Conservation (phyloP, 2,888 invertebrate species). For the Brenthis hecate region DNA sequence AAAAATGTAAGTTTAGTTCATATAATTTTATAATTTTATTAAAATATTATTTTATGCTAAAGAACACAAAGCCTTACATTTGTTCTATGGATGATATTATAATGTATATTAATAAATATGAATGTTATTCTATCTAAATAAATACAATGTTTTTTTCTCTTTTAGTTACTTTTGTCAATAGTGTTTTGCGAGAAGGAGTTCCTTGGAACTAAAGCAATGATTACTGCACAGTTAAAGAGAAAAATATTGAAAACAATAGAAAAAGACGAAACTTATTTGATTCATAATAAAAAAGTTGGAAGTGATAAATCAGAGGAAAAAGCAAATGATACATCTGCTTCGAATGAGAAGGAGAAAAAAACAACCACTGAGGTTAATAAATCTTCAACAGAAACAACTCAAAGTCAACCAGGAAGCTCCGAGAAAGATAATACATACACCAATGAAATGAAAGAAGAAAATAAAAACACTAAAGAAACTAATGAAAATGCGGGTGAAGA, state of each 20-base stretch:
- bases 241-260: constrained; percentile 15
- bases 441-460: background rate
- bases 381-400: constrained; percentile 1
- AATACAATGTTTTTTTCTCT: constrained; percentile 1
- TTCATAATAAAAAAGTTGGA: background rate
- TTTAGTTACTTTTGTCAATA: constrained; percentile 31
- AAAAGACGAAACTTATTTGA: background rate
- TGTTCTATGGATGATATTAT: background rate
- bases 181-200: constrained; percentile 34
- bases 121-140: background rate
- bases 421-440: background rate
- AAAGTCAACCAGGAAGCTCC: background rate
- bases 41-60: no score
- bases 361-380: background rate
- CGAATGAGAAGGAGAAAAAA: background rate
- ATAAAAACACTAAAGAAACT: background rate
- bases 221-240: constrained; percentile 21
- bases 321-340: background rate
- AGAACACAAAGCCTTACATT: no score
- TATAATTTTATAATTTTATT: background rate
- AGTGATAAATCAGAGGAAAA: background rate
- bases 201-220: constrained; percentile 21
- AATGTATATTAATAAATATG: no score
- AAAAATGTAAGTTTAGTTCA: constrained; percentile 51
- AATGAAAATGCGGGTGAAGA: background rate